A percentile compares a stretch with the other conserved stretches of the same genome.
These are phyloP conservation scores for Tigriopus californicus DNA, from an alignment of 2,888 invertebrate species.

Conservation along the genomic window DNA sequence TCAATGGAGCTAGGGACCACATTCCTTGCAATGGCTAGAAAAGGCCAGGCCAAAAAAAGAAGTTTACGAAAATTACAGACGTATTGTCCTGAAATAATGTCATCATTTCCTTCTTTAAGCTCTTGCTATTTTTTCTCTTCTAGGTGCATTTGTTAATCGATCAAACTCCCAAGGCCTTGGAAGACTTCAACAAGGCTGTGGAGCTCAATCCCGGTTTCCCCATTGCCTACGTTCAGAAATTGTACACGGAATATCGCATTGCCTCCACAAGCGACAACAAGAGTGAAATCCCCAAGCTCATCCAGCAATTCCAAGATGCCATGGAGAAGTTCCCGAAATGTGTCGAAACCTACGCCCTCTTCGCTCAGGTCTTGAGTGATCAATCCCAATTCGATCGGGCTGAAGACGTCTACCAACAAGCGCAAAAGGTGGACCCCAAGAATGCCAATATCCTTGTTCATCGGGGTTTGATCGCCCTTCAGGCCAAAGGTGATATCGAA, in stretches of 20 bases:
- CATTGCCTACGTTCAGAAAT: conserved; percentile 71
- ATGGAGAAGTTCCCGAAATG: conserved; percentile 61
- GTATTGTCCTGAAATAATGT: no score
- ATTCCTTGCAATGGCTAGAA: no score
- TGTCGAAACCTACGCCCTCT: conserved; percentile 67
- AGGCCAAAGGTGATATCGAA: conserved; percentile 64
- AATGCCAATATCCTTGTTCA: conserved; percentile 76
- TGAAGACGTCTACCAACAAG: conserved; percentile 58
- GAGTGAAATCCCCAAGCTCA: conserved; percentile 37
- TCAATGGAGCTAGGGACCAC: no score
- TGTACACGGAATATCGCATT: conserved; percentile 64
- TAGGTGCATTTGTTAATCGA: conserved; percentile 67
- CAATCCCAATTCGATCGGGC: conserved; percentile 64
- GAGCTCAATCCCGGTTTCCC: conserved; percentile 62
- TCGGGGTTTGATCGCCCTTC: conserved; percentile 45
- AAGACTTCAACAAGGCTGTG: conserved; percentile 64
- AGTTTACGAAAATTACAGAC: no score
- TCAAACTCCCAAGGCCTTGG: conserved; percentile 54
- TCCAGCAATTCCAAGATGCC: conserved; percentile 52
- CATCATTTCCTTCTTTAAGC: background rate
- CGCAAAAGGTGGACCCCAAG: conserved; percentile 56
- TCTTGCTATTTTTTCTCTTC: conserved; percentile 18
- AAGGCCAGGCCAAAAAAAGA: no score
- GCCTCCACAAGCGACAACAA: conserved; percentile 30
- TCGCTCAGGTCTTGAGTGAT: conserved; percentile 72